Percentiles rank a stretch among this genome's conserved stretches.
phyloP scores from a whole-genome alignment of 1,140 invertebrate genomes.

The Pantala flavescens region DNA sequence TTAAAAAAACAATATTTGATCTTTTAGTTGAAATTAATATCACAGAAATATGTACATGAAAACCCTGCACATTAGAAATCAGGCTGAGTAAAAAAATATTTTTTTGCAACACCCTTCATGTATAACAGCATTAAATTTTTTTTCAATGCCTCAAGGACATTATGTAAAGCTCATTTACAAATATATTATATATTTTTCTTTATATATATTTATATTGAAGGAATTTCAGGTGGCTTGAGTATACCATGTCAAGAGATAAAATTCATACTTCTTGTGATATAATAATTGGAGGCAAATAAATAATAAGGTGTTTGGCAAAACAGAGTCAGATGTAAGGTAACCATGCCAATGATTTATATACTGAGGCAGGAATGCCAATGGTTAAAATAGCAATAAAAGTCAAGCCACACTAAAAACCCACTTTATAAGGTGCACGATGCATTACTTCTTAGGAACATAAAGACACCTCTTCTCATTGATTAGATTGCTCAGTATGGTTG shows the following conservation, averaged over 20 bases:
- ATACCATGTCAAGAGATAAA: background rate
- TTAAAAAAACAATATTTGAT: constrained; percentile 1
- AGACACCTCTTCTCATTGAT: background rate
- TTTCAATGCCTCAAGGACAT: no score
- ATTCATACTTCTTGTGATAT: background rate
- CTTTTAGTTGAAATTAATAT: constrained; percentile 9
- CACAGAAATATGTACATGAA: constrained; percentile 2
- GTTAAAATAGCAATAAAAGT: background rate
- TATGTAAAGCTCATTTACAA: background rate
- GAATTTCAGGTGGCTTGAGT: background rate
- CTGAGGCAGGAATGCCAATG: background rate
- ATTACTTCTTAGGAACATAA: background rate
- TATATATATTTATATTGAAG: background rate
- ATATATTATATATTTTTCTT: background rate
- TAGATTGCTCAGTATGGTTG: constrained; percentile 6
- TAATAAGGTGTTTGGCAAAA: background rate
- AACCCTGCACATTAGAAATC: constrained; percentile 1
- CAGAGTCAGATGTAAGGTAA: background rate
- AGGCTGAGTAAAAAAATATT: background rate
- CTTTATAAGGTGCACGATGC: background rate
- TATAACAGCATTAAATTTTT: background rate
- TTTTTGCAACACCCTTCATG: background rate
- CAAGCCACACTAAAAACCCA: constrained; percentile 1
- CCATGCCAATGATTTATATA: background rate
- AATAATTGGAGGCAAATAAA: background rate